These are phyloP conservation scores for Sebastes steindachneri DNA, from an alignment of 2,797 vertebrate genomes.

Conservation along the genomic window DNA sequence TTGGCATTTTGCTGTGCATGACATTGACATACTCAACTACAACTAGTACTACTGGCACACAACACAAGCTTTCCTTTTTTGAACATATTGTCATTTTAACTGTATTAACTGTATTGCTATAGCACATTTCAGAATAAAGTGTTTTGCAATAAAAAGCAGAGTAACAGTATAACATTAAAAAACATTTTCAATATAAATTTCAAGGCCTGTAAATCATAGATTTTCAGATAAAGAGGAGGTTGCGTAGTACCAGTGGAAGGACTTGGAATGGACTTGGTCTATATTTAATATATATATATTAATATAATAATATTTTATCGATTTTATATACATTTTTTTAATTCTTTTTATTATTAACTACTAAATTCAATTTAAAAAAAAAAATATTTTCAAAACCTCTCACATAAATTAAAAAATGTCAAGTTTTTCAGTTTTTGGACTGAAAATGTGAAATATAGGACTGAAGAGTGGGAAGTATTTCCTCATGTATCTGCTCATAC, in stretches of 20 bases:
- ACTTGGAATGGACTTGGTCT: too few relatives aligned
- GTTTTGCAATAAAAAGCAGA: neutral
- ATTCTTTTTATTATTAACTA: neutral
- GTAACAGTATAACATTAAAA: neutral
- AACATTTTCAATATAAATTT: neutral
- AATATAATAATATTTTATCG: neutral
- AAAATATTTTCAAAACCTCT: neutral
- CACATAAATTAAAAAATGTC: neutral
- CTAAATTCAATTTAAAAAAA: neutral
- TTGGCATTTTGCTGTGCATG: neutral
- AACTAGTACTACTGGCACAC: neutral
- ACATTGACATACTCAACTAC: neutral
- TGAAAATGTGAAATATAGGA: neutral
- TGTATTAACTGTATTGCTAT: neutral
- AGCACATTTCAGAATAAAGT: neutral
- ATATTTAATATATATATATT: neutral
- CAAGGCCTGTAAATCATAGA: neutral
- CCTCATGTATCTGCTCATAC: neutral
- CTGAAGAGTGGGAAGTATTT: neutral
- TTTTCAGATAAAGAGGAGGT: neutral
- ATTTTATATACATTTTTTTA: neutral
- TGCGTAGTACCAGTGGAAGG: too few relatives aligned
- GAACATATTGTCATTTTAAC: neutral
- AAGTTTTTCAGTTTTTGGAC: neutral
- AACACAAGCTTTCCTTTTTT: neutral